Percentiles rank a stretch among this genome's conserved stretches.
These are phyloP conservation scores for Punctoribates punctum DNA, from an alignment of 2,888 invertebrate species.

Conservation along the genomic window DNA sequence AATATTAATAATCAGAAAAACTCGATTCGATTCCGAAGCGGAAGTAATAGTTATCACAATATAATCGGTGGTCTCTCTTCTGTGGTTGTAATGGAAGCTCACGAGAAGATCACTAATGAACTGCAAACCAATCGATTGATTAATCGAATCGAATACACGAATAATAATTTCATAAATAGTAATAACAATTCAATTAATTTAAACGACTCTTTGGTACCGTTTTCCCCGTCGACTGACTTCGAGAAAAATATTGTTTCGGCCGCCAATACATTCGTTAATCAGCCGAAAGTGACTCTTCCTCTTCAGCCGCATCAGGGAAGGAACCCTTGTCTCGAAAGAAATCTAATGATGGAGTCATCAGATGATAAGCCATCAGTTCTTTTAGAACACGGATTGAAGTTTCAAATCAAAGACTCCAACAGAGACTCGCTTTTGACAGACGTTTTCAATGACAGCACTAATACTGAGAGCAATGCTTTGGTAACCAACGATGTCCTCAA, in stretches of 20 bases:
- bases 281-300: slow-evolving; percentile 50
- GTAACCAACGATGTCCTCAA: slow-evolving; percentile 17
- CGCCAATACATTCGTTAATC: slow-evolving; percentile 45
- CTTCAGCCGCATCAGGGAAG: slow-evolving; percentile 78
- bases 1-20: slow-evolving; percentile 30
- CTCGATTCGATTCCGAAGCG: background rate
- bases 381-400: slow-evolving; percentile 50
- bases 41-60: slow-evolving; percentile 18
- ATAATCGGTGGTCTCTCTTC: background rate
- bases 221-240: slow-evolving; percentile 57
- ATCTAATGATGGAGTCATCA: slow-evolving; percentile 60
- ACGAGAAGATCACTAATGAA: slow-evolving; percentile 1
- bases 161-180: slow-evolving; percentile 44
- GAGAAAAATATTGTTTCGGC: slow-evolving; percentile 51
- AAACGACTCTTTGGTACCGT: slow-evolving; percentile 61
- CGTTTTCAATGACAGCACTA: slow-evolving; percentile 5
- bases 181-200: slow-evolving; percentile 58
- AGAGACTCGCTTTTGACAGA: background rate
- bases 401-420: slow-evolving; percentile 27
- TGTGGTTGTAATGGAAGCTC: background rate
- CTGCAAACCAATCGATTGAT: background rate
- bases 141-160: slow-evolving; percentile 19
- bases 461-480: slow-evolving; percentile 23
- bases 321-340: slow-evolving; percentile 75
- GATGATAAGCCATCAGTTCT: slow-evolving; percentile 57